These are phyloP conservation scores for Meleagris gallopavo DNA, from an alignment of 2,113 vertebrate genomes.

Conservation along the genomic window DNA sequence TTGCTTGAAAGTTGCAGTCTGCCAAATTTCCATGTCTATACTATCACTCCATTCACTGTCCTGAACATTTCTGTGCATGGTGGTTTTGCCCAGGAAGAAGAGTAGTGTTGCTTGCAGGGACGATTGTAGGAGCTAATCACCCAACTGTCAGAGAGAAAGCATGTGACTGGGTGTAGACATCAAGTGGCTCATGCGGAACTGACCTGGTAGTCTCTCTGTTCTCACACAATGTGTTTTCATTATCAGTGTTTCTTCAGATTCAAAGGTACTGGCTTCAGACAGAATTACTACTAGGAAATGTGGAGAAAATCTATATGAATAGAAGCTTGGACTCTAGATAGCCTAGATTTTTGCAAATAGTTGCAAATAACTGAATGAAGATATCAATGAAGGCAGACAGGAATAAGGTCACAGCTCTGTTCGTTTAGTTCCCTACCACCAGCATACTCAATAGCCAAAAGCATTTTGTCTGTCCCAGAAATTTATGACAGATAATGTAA, in stretches of 20 bases:
- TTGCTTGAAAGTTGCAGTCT: background rate
- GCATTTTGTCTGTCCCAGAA: background rate
- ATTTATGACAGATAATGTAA: background rate
- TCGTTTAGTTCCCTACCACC: background rate
- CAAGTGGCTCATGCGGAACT: accelerated
- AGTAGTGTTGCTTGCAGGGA: accelerated
- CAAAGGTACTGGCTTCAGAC: background rate
- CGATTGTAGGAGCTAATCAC: accelerated
- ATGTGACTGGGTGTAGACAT: background rate
- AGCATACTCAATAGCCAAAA: background rate
- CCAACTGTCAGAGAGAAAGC: background rate
- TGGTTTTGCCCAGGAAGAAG: background rate
- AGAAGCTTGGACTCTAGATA: background rate
- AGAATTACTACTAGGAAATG: background rate
- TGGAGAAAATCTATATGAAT: background rate
- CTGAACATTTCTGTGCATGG: accelerated
- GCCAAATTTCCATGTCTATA: background rate
- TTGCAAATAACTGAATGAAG: background rate
- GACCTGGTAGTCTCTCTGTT: background rate
- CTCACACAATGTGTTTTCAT: background rate
- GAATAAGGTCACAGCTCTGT: background rate
- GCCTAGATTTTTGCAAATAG: background rate
- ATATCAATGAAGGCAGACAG: background rate
- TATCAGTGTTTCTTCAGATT: background rate
- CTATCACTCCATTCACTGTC: background rate